Evolutionary conservation across 2,888 invertebrate genomes (phyloP).

Genomic region (Macaria notata): DNA sequence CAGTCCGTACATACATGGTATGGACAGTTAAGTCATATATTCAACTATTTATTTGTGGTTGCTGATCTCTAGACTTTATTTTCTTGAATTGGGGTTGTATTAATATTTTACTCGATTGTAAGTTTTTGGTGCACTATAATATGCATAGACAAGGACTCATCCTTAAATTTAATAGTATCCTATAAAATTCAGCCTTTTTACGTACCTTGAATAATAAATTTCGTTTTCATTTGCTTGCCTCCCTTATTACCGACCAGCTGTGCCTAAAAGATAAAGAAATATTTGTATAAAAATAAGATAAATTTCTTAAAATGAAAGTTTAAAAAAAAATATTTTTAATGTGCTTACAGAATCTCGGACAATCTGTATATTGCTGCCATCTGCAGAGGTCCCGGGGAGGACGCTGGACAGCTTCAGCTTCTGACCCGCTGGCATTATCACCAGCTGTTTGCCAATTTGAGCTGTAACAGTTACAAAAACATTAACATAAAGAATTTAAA

Average conservation of each 20-base stretch:
- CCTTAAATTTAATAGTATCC: too few species aligned
- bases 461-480: slow-evolving; percentile 46
- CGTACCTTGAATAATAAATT: slow-evolving; percentile 66
- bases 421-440: slow-evolving; percentile 62
- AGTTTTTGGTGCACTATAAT: too few species aligned
- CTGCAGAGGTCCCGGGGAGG: slow-evolving; percentile 33
- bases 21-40: too few species aligned
- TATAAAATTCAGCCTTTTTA: too few species aligned
- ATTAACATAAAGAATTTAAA: too few species aligned
- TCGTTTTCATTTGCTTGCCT: slow-evolving; percentile 53
- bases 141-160: too few species aligned
- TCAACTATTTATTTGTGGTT: too few species aligned
- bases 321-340: not conserved
- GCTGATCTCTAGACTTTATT: too few species aligned
- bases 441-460: slow-evolving; percentile 68
- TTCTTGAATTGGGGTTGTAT: too few species aligned
- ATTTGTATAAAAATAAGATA: not conserved
- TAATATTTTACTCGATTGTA: too few species aligned
- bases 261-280: slow-evolving; percentile 45
- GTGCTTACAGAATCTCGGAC: slow-evolving; percentile 53
- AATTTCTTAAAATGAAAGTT: not conserved
- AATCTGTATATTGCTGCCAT: slow-evolving; percentile 46
- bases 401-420: slow-evolving; percentile 62
- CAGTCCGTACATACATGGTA: too few species aligned
- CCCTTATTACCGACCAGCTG: slow-evolving; percentile 51